Evolutionary conservation across 2,888 invertebrate species (phyloP).

Genomic region (Sisyra terminalis): DNA sequence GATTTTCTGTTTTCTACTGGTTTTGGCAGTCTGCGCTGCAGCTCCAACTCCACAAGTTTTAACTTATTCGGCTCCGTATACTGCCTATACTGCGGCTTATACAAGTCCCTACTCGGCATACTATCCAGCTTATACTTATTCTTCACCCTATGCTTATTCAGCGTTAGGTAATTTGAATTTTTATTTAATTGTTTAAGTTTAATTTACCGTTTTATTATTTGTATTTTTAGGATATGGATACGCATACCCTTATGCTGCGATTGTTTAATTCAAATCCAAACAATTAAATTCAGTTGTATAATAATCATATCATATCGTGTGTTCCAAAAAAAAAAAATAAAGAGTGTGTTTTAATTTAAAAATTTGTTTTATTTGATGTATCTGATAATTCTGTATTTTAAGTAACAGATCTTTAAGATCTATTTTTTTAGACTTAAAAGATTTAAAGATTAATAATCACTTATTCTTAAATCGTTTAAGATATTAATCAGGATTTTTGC

Average conservation of each 20-base stretch:
- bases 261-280: neutral
- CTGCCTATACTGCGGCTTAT: neutral
- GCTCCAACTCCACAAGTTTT: constrained; percentile 6
- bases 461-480: too few relatives aligned
- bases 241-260: constrained; percentile 14
- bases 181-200: neutral
- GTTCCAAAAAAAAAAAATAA: too few relatives aligned
- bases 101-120: neutral
- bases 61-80: neutral
- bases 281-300: too few relatives aligned
- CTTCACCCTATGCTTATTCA: neutral
- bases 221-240: neutral
- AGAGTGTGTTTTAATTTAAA: too few relatives aligned
- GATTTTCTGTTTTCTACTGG: neutral
- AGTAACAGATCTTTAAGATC: too few relatives aligned
- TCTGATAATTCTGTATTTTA: too few relatives aligned
- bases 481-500: too few relatives aligned
- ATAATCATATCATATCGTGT: too few relatives aligned
- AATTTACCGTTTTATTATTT: neutral
- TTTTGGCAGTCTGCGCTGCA: constrained; percentile 1
- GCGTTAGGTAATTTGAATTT: neutral
- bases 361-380: too few relatives aligned
- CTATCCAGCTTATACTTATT: neutral
- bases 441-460: too few relatives aligned
- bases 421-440: too few relatives aligned